These are phyloP conservation scores for Bimastos eiseni DNA, from an alignment of 2,888 invertebrate genomes.

Conservation along the genomic window DNA sequence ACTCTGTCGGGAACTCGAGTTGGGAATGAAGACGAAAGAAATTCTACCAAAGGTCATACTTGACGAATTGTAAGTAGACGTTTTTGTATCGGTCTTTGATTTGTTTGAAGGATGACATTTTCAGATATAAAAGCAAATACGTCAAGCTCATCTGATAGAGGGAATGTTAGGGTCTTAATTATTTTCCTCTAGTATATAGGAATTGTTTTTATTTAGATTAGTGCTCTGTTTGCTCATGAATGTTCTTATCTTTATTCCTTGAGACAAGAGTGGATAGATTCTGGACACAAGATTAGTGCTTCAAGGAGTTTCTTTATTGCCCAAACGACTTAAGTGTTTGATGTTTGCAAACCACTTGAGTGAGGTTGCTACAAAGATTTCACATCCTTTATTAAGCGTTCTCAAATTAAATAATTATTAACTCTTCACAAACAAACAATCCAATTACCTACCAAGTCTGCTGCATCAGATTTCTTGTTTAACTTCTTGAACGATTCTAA, in stretches of 20 bases:
- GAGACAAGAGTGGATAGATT: too few species aligned
- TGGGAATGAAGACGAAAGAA: conserved; percentile 38
- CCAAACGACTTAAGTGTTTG: not conserved
- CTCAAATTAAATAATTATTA: too few species aligned
- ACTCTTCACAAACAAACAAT: too few species aligned
- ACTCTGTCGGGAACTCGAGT: conserved; percentile 34
- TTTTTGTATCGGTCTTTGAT: not conserved
- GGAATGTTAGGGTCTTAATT: not conserved
- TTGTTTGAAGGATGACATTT: not conserved
- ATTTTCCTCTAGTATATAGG: too few species aligned
- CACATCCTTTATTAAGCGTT: too few species aligned
- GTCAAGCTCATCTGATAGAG: not conserved
- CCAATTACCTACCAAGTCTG: not conserved
- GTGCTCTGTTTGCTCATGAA: too few species aligned
- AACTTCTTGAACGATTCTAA: too few species aligned
- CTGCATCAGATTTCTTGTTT: not conserved
- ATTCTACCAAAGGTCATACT: conserved; percentile 39
- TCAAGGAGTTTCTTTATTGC: too few species aligned
- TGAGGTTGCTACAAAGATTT: not conserved
- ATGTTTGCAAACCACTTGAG: not conserved
- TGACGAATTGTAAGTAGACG: conserved; percentile 39
- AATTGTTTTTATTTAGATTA: too few species aligned
- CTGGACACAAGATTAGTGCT: too few species aligned
- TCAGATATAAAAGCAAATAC: not conserved
- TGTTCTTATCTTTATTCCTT: too few species aligned